Conservation (phyloP, 1,140 invertebrate genomes). For the Trigoniulus corallinus region DNA sequence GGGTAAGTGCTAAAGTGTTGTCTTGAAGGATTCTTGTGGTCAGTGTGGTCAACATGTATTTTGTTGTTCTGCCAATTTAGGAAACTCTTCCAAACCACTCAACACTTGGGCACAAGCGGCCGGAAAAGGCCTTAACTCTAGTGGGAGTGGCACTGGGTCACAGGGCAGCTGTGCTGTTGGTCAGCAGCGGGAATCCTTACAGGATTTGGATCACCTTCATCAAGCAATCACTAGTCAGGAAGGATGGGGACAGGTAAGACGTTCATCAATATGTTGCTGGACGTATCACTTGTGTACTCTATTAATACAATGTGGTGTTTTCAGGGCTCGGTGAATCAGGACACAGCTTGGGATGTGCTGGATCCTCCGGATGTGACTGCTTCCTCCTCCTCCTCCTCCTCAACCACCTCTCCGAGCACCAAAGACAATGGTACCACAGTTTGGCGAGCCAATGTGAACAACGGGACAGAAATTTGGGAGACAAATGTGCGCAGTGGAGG, state of each 20-base stretch:
- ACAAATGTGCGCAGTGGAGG: slow-evolving; percentile 75
- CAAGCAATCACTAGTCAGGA: slow-evolving; percentile 62
- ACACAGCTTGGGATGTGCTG: slow-evolving; percentile 80
- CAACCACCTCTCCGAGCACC: slow-evolving; percentile 12
- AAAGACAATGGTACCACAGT: slow-evolving; percentile 11
- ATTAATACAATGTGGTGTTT: slow-evolving; percentile 9
- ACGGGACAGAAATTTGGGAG: slow-evolving; percentile 90
- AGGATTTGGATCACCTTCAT: slow-evolving; percentile 3
- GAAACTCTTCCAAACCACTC: not conserved
- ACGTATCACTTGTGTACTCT: not conserved
- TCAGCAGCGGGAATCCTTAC: not conserved
- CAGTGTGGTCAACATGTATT: not conserved
- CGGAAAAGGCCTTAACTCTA: slow-evolving; percentile 25
- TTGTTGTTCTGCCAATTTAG: not conserved
- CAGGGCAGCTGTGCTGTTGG: not conserved
- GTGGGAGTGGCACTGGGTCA: slow-evolving; percentile 3
- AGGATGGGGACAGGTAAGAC: slow-evolving; percentile 76
- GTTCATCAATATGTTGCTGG: no score
- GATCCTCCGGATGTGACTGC: slow-evolving; percentile 36
- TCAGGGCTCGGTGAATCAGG: slow-evolving; percentile 80
- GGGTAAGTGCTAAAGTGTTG: no score
- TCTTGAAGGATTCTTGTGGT: no score
- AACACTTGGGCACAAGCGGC: slow-evolving; percentile 32
- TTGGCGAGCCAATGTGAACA: slow-evolving; percentile 77
- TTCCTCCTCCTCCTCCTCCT: slow-evolving; percentile 25